Evolutionary conservation across 2,888 invertebrate species (phyloP).

Genomic region (Rapana venosa): DNA sequence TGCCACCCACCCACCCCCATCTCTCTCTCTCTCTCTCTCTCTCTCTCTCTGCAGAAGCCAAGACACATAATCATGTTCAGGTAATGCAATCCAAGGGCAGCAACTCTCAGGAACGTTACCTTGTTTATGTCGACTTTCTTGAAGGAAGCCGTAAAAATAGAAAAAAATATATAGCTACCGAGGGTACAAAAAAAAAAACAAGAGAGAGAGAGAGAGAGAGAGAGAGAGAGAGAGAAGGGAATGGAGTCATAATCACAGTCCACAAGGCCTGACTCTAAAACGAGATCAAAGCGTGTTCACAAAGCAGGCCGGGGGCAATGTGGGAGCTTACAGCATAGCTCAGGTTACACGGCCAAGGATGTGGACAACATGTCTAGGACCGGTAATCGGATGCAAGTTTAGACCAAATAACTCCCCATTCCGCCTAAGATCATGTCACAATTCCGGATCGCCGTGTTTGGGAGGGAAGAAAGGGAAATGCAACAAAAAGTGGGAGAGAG

Average conservation of each 20-base stretch:
- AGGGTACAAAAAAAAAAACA: not conserved
- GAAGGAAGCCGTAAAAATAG: not conserved
- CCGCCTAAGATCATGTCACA: not conserved
- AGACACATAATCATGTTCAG: constrained; percentile 4
- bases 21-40: not conserved
- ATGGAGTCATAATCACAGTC: not conserved
- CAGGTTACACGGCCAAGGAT: not conserved
- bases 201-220: too few relatives aligned
- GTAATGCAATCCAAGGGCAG: constrained; percentile 6
- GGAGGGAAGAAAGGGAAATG: not conserved
- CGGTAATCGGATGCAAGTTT: constrained; percentile 4
- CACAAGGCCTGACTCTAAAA: not conserved
- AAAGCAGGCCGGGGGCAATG: not conserved
- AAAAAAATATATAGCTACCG: not conserved
- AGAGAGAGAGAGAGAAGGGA: not conserved
- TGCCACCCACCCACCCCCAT: not conserved
- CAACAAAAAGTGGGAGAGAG: not conserved
- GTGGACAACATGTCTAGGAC: not conserved
- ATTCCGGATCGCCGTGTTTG: not conserved
- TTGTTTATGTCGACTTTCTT: not conserved
- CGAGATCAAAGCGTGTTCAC: not conserved
- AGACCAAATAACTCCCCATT: not conserved
- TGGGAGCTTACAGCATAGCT: not conserved
- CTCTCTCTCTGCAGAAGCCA: not conserved
- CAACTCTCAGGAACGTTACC: not conserved